Evolutionary conservation across 2,113 vertebrate species (phyloP).

Genomic region (Spilogale gracilis): DNA sequence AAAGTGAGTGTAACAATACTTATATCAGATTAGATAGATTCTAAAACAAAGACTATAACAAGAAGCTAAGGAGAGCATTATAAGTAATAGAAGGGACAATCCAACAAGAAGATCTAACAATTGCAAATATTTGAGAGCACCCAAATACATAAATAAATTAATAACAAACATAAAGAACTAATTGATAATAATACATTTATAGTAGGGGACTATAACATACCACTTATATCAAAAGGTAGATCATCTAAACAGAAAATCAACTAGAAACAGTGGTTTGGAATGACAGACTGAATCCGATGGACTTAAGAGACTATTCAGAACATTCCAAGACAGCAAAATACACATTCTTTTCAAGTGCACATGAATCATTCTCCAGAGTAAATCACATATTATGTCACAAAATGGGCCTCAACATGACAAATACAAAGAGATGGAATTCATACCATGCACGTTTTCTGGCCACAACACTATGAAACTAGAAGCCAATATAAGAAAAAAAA

Average conservation of each 20-base stretch:
- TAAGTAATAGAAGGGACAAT: not conserved
- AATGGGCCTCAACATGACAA: not conserved
- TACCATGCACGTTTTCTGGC: not conserved
- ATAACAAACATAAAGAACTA: not conserved
- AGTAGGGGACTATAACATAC: not conserved
- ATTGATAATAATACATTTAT: not conserved
- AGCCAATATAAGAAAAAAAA: not conserved
- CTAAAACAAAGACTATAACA: not conserved
- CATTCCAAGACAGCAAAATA: not conserved
- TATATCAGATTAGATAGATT: not conserved
- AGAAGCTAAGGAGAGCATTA: not conserved
- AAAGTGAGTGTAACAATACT: not conserved
- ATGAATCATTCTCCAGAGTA: not conserved
- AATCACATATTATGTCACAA: not conserved
- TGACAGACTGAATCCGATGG: not conserved
- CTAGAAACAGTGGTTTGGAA: not conserved
- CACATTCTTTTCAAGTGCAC: not conserved
- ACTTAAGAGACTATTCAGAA: not conserved
- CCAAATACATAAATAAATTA: not conserved
- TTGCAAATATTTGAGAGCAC: no score
- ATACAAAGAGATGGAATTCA: not conserved
- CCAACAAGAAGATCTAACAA: not conserved
- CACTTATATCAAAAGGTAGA: not conserved
- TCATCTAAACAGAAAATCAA: not conserved
- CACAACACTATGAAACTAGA: not conserved